These are phyloP conservation scores for Phortica magna DNA, from an alignment of 2,888 invertebrate species.

Conservation along the genomic window DNA sequence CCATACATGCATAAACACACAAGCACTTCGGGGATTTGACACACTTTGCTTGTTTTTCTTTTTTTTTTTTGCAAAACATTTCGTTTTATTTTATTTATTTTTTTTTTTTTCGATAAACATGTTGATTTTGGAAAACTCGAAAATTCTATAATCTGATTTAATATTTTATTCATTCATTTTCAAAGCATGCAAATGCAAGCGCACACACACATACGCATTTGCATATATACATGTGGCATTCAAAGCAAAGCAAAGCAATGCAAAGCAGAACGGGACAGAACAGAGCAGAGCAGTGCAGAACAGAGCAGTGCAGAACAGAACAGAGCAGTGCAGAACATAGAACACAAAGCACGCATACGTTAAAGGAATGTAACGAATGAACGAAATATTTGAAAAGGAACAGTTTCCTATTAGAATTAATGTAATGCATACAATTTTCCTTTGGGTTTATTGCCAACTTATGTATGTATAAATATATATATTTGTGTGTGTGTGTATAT, in stretches of 20 bases:
- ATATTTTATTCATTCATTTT: slow-evolving; percentile 72
- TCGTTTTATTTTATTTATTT: not conserved
- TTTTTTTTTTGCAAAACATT: not conserved
- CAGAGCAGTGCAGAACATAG: no score
- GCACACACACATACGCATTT: slow-evolving; percentile 35
- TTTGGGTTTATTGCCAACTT: no score
- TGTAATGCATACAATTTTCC: no score
- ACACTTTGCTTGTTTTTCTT: not conserved
- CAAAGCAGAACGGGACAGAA: no score
- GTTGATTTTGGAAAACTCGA: slow-evolving; percentile 70
- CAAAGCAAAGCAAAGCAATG: no score
- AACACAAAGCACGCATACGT: no score
- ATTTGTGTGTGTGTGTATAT: not conserved
- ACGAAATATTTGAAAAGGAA: no score
- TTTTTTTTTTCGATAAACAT: slow-evolving; percentile 60
- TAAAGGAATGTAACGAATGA: no score
- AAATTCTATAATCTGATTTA: slow-evolving; percentile 73
- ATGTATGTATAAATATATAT: not conserved
- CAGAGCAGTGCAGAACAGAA: no score
- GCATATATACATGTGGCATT: slow-evolving; percentile 30
- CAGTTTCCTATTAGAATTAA: no score
- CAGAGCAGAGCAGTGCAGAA: no score
- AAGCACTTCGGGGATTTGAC: not conserved
- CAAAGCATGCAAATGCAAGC: slow-evolving; percentile 17
- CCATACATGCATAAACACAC: not conserved